A percentile compares a stretch with the other conserved stretches of the same genome.
phyloP scores from a whole-genome alignment of 2,113 vertebrate genomes.

The Apistogramma diplotaenia region DNA sequence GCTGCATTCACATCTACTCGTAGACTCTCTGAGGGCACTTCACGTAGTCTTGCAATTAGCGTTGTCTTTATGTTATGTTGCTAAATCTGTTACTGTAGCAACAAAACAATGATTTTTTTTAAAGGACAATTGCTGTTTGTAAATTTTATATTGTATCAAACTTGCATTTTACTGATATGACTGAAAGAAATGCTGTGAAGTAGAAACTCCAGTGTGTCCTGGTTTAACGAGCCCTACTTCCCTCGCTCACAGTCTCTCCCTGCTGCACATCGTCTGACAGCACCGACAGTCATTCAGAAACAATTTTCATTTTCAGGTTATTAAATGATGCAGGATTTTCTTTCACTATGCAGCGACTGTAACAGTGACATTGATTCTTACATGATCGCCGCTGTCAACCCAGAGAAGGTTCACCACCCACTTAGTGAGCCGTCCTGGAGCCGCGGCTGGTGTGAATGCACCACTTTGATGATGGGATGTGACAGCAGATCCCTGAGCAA shows the following conservation, averaged over 20 bases:
- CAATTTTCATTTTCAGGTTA: not conserved
- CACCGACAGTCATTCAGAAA: not conserved
- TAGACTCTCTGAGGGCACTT: too few relatives aligned
- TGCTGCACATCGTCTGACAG: not conserved
- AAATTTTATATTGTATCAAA: not conserved
- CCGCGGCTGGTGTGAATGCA: constrained; percentile 34
- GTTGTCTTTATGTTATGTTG: too few relatives aligned
- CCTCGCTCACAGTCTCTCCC: not conserved
- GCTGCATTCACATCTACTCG: too few relatives aligned
- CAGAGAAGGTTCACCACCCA: constrained; percentile 15
- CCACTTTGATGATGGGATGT: constrained; percentile 56
- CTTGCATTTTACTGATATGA: not conserved
- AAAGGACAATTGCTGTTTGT: rapidly evolving
- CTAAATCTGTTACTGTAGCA: not conserved
- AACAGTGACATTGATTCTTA: constrained; percentile 18
- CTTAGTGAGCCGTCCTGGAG: constrained; percentile 32
- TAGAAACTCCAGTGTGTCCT: not conserved
- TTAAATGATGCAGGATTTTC: constrained; percentile 6
- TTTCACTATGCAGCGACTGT: not conserved
- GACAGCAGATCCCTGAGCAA: constrained; percentile 70
- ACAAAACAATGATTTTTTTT: not conserved
- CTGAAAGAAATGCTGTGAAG: not conserved
- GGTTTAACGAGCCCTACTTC: not conserved
- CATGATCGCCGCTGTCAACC: constrained; percentile 13
- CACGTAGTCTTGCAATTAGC: too few relatives aligned